A percentile compares a stretch with the other conserved stretches of the same genome.
Conservation (phyloP, 2,797 vertebrate species). For the Periparus ater region DNA sequence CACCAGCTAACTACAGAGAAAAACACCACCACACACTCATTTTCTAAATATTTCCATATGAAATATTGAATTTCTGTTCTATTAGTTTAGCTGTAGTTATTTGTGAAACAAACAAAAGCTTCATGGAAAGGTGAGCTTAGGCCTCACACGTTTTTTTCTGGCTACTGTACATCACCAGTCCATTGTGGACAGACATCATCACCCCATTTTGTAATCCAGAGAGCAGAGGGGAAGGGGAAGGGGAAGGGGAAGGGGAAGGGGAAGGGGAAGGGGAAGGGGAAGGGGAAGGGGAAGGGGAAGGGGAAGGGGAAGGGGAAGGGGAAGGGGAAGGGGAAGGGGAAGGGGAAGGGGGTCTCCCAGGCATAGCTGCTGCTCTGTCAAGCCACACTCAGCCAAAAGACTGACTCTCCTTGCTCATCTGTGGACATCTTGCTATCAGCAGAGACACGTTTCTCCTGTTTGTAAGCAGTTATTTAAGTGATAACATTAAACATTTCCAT, state of each 20-base stretch:
- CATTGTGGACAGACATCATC: background rate
- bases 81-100: background rate
- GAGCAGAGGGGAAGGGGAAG: too few relatives aligned
- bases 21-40: background rate
- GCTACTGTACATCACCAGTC: background rate
- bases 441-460: background rate
- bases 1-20: background rate
- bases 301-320: background rate
- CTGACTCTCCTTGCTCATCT: background rate
- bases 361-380: background rate
- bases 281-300: background rate
- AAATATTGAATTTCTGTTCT: background rate
- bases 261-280: background rate
- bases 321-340: too few relatives aligned
- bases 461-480: background rate
- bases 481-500: background rate
- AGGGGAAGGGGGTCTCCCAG: background rate
- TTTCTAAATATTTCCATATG: background rate
- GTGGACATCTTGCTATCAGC: background rate
- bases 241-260: background rate
- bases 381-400: background rate
- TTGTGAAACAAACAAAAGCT: background rate
- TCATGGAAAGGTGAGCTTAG: background rate
- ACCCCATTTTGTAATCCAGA: background rate
- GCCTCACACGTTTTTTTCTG: background rate